These are phyloP conservation scores for Porites australiensis DNA, from an alignment of 64 coral and sea anemone species.

Conservation along the genomic window DNA sequence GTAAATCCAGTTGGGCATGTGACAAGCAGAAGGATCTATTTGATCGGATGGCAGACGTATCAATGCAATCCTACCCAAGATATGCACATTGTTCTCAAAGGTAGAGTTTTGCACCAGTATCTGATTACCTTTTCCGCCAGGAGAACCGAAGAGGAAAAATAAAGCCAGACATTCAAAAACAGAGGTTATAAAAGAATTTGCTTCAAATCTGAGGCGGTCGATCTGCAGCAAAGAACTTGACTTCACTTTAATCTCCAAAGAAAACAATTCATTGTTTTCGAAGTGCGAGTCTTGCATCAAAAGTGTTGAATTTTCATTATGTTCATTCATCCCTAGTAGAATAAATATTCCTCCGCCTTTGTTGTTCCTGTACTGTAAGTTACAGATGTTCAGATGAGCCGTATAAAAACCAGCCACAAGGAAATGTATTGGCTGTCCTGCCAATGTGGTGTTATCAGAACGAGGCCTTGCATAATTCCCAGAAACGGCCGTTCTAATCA, in stretches of 20 bases:
- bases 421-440: constrained; percentile 4
- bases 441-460: background rate
- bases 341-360: constrained; percentile 8
- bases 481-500: background rate
- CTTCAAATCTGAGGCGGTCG: background rate
- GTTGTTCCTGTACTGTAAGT: constrained; percentile 11
- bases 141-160: background rate
- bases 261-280: background rate
- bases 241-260: background rate
- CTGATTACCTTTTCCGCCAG: background rate
- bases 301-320: background rate
- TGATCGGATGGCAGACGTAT: background rate
- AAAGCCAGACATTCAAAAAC: background rate
- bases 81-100: background rate
- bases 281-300: background rate
- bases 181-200: constrained; percentile 4
- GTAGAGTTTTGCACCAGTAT: background rate
- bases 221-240: background rate
- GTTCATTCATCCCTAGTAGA: background rate
- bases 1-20: constrained; percentile 16
- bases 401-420: background rate
- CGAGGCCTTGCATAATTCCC: background rate
- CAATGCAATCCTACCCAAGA: background rate
- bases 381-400: background rate
- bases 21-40: background rate